Evolutionary conservation across 2,888 invertebrate genomes (phyloP).

Genomic region (Dasypolia templi): DNA sequence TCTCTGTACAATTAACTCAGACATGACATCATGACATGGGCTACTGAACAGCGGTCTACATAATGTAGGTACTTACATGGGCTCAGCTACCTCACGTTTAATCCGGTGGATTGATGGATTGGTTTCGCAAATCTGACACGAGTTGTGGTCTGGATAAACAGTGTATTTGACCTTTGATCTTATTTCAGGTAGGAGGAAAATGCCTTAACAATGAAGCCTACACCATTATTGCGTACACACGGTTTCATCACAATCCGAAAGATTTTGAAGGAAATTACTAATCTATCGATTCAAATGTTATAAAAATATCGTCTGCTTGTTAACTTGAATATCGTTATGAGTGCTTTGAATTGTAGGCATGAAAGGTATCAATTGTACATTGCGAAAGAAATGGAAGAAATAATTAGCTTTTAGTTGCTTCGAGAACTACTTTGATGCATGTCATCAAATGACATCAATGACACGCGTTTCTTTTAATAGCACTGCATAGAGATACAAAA

Average conservation of each 20-base stretch:
- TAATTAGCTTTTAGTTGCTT: not conserved
- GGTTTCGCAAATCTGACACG: not conserved
- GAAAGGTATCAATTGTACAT: not conserved
- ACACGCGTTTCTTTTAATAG: not conserved
- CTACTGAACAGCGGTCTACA: constrained; percentile 12
- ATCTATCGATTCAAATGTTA: not conserved
- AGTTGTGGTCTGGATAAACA: not conserved
- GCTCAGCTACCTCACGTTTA: not conserved
- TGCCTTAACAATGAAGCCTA: not conserved
- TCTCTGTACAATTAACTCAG: constrained; percentile 30
- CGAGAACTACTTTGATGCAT: not conserved
- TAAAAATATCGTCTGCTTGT: not conserved
- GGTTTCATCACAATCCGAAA: not conserved
- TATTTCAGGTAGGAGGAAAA: not conserved
- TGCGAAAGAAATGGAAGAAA: not conserved
- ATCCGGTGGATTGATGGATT: constrained; percentile 16
- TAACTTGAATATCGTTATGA: not conserved
- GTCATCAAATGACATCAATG: too few species aligned
- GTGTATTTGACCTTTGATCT: not conserved
- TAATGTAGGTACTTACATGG: not conserved
- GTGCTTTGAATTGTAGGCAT: not conserved
- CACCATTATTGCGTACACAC: not conserved
- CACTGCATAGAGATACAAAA: not conserved
- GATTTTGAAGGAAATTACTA: not conserved
- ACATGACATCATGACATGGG: constrained; percentile 23